phyloP scores from a whole-genome alignment of 2,888 invertebrate genomes.

The Pristionchus mayeri region DNA sequence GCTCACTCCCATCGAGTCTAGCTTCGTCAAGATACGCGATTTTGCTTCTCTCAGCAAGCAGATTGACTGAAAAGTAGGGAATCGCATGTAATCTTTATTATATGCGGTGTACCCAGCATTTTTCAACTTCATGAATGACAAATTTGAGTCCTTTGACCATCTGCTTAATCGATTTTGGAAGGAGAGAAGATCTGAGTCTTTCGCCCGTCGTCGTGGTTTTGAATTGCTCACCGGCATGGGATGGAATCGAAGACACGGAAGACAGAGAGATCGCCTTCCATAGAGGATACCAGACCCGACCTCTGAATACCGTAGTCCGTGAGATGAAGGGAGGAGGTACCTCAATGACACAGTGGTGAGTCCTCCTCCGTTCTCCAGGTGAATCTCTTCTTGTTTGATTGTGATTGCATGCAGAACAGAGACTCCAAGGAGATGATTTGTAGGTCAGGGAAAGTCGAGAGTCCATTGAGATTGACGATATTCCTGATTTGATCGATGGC shows the following conservation, averaged over 20 bases:
- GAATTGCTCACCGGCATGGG: slow-evolving; percentile 34
- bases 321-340: not conserved
- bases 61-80: not conserved
- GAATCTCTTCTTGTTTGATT: not conserved
- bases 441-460: not conserved
- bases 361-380: not conserved
- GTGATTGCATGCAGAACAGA: slow-evolving; percentile 26
- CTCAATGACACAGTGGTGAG: slow-evolving; percentile 5
- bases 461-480: not conserved
- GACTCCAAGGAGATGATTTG: not conserved
- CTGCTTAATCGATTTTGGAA: not conserved
- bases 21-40: not conserved
- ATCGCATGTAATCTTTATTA: not conserved
- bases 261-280: not conserved
- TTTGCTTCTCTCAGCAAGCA: slow-evolving; percentile 17
- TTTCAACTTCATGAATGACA: not conserved
- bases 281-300: not conserved
- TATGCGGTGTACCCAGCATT: not conserved
- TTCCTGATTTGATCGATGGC: not conserved
- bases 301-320: not conserved
- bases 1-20: slow-evolving; percentile 6
- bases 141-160: not conserved
- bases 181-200: not conserved
- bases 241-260: slow-evolving; percentile 41
- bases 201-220: not conserved